phyloP scores from a whole-genome alignment of 2,888 invertebrate genomes.

The Sphaerophoria taeniata region DNA sequence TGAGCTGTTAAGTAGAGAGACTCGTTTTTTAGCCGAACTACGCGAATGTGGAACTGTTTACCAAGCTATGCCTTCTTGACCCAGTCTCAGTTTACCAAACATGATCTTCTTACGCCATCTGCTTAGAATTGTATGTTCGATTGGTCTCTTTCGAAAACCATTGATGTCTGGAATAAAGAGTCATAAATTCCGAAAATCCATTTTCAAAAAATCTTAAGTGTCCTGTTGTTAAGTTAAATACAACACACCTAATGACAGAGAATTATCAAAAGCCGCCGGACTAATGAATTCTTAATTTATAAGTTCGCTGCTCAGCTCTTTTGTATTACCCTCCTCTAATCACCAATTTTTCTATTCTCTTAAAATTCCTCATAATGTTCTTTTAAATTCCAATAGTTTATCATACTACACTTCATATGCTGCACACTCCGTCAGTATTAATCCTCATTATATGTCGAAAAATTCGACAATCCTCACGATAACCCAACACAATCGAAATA shows the following conservation, averaged over 20 bases:
- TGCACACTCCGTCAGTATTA: neutral
- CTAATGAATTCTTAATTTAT: constrained; percentile 4
- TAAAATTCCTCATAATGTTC: neutral
- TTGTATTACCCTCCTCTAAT: constrained; percentile 20
- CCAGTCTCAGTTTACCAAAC: too few relatives aligned
- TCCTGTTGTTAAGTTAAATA: neutral
- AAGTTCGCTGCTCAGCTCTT: constrained; percentile 33
- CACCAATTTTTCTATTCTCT: neutral
- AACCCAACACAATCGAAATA: neutral
- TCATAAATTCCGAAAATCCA: too few relatives aligned
- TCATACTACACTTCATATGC: neutral
- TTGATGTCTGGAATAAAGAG: too few relatives aligned
- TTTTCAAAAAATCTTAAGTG: neutral
- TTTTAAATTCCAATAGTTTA: constrained; percentile 7
- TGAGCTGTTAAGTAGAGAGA: too few relatives aligned
- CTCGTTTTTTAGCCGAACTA: too few relatives aligned
- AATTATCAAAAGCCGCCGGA: neutral
- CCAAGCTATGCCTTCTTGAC: too few relatives aligned
- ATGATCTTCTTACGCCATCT: too few relatives aligned
- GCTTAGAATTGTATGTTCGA: too few relatives aligned
- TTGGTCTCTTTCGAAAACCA: too few relatives aligned
- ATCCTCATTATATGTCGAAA: constrained; percentile 42
- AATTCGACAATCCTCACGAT: constrained; percentile 1
- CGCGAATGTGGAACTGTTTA: too few relatives aligned
- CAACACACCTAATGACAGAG: neutral